phyloP scores from a whole-genome alignment of 2,888 invertebrate genomes.

The Pherbina coryleti region DNA sequence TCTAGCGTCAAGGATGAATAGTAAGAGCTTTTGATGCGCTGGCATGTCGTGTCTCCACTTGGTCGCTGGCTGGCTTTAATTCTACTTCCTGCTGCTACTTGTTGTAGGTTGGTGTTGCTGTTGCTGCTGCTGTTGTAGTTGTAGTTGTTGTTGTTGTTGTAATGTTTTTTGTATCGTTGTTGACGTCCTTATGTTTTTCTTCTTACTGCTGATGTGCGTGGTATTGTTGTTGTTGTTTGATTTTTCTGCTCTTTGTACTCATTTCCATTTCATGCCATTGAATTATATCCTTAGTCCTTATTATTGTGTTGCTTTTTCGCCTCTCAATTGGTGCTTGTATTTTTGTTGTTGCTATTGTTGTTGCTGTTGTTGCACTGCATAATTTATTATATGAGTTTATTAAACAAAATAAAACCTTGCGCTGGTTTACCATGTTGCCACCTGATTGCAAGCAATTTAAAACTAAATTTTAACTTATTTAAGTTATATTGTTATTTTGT shows the following conservation, averaged over 20 bases:
- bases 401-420: background rate
- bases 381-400: background rate
- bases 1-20: background rate
- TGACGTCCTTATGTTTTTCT: slow-evolving; percentile 5
- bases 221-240: background rate
- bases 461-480: background rate
- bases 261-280: slow-evolving; percentile 26
- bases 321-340: slow-evolving; percentile 17
- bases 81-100: background rate
- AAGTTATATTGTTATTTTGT: no score
- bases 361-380: background rate
- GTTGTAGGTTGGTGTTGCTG: background rate
- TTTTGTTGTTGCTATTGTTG: background rate
- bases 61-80: background rate
- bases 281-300: slow-evolving; percentile 33
- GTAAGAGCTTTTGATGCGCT: slow-evolving; percentile 2
- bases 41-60: slow-evolving; percentile 3
- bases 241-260: background rate
- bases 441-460: background rate
- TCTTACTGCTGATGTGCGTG: background rate
- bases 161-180: background rate
- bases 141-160: background rate
- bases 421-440: background rate
- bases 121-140: background rate
- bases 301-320: slow-evolving; percentile 26